A percentile compares a stretch with the other conserved stretches of the same genome.
These are phyloP conservation scores for Mizuhopecten yessoensis DNA, from an alignment of 1,140 invertebrate genomes.

Conservation along the genomic window DNA sequence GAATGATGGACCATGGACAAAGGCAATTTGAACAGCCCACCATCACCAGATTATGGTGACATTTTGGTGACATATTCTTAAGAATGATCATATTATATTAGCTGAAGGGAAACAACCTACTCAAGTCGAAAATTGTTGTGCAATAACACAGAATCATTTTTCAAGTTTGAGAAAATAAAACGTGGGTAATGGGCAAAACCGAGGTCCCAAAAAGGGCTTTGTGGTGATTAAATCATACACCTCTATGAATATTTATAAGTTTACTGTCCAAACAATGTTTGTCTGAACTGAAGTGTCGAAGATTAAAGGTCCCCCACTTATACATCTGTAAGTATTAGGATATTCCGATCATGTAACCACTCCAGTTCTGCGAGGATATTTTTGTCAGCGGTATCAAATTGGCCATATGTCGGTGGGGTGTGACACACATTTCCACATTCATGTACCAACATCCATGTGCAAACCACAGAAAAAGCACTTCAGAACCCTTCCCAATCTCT, in stretches of 20 bases:
- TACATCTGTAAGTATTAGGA: neutral
- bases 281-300: neutral
- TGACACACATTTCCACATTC: neutral
- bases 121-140: too few species aligned
- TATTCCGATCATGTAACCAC: neutral
- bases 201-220: too few species aligned
- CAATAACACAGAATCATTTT: too few species aligned
- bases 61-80: too few species aligned
- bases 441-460: neutral
- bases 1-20: too few species aligned
- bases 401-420: neutral
- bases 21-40: too few species aligned
- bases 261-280: neutral
- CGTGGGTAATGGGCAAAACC: too few species aligned
- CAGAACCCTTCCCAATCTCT: slow-evolving; percentile 12
- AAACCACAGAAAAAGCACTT: neutral
- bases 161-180: too few species aligned
- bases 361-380: neutral
- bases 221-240: neutral
- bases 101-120: too few species aligned
- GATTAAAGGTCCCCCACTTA: neutral
- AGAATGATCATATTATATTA: too few species aligned
- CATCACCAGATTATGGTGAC: too few species aligned
- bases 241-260: slow-evolving; percentile 12
- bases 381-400: neutral